phyloP scores from a whole-genome alignment of 2,888 invertebrate genomes.

The Harmothoe impar region DNA sequence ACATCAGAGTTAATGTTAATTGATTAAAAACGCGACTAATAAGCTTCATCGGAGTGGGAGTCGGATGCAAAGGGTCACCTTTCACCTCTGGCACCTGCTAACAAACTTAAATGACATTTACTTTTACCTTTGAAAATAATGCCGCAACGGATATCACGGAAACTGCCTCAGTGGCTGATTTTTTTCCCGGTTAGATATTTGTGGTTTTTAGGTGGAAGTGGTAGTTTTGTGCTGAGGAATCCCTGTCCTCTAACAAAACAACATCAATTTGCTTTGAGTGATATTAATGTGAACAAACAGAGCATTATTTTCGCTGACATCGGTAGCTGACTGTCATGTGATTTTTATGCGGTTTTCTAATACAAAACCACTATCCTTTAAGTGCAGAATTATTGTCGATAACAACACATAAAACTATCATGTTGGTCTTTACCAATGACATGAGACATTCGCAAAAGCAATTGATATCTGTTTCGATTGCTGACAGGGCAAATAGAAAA shows the following conservation, averaged over 20 bases:
- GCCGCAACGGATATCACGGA: neutral
- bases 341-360: neutral
- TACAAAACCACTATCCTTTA: neutral
- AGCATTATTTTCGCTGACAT: neutral
- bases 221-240: slow-evolving; percentile 8
- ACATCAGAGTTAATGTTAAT: slow-evolving; percentile 15
- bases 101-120: slow-evolving; percentile 40
- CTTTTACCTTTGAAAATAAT: neutral
- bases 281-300: slow-evolving; percentile 6
- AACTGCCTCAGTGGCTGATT: neutral
- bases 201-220: neutral
- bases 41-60: slow-evolving; percentile 46
- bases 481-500: neutral
- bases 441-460: neutral
- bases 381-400: neutral
- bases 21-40: neutral
- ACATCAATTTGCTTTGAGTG: neutral
- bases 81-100: neutral
- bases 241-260: slow-evolving; percentile 14
- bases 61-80: neutral
- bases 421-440: neutral
- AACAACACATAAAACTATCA: neutral
- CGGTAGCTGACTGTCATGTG: neutral
- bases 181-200: neutral
- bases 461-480: neutral